Conservation (phyloP, 2,888 invertebrate genomes). For the Dicyrtoma fusca region DNA sequence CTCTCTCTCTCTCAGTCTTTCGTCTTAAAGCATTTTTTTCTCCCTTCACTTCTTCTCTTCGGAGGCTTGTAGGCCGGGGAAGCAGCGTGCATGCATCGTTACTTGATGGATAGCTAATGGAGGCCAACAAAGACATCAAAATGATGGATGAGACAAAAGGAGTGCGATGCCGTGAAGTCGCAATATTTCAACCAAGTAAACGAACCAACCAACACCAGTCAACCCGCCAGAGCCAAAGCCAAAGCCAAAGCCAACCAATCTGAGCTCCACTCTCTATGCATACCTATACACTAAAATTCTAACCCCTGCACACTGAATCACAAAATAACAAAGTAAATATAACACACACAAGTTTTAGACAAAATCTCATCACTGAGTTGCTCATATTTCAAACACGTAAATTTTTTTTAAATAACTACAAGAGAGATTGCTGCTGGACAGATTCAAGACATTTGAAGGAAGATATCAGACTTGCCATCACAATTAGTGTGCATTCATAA, state of each 20-base stretch:
- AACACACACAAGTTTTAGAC: no score
- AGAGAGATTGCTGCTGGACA: no score
- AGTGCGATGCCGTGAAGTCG: slow-evolving; percentile 54
- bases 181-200: slow-evolving; percentile 52
- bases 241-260: not conserved
- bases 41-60: not conserved
- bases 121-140: slow-evolving; percentile 56
- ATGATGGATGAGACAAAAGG: slow-evolving; percentile 55
- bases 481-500: no score
- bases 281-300: no score
- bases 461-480: no score
- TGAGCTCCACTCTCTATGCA: not conserved
- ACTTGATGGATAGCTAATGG: slow-evolving; percentile 56
- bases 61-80: not conserved
- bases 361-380: no score
- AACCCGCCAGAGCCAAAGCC: no score
- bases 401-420: no score
- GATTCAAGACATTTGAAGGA: no score
- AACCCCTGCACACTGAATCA: no score
- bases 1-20: slow-evolving; percentile 7
- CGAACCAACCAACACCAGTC: slow-evolving; percentile 32
- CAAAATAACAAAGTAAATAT: no score
- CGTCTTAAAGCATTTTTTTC: slow-evolving; percentile 6
- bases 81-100: slow-evolving; percentile 39
- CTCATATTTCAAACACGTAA: no score